Evolutionary conservation across 2,113 vertebrate genomes (phyloP).

Genomic region (Prolemur simus): DNA sequence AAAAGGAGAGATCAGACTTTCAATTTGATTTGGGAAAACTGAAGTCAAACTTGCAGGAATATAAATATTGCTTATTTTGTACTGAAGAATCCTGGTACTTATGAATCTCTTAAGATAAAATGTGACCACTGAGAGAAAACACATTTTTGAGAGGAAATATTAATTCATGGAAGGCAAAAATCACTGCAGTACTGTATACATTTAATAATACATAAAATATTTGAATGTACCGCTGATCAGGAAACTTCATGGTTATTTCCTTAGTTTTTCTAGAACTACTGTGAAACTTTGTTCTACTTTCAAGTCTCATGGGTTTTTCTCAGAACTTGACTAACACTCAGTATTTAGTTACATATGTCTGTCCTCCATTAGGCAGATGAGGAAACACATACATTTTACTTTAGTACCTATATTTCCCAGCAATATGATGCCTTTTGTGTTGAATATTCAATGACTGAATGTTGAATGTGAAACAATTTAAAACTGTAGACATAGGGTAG

Average conservation of each 20-base stretch:
- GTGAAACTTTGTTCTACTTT: background rate
- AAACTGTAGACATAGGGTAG: background rate
- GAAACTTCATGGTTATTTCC: background rate
- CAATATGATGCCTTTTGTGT: background rate
- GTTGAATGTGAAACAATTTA: background rate
- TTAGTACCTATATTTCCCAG: background rate
- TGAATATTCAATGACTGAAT: background rate
- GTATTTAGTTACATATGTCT: background rate
- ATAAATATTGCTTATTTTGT: constrained; percentile 62
- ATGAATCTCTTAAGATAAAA: constrained; percentile 17
- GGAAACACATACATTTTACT: background rate
- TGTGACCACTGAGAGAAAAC: background rate
- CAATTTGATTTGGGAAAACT: constrained; percentile 69
- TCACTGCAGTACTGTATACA: background rate
- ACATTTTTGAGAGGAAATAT: background rate
- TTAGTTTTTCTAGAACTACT: background rate
- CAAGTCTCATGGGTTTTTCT: background rate
- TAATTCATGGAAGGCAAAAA: background rate
- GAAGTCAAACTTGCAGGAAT: constrained; percentile 25
- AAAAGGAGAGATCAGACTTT: constrained; percentile 56
- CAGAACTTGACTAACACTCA: background rate
- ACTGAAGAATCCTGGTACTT: constrained; percentile 22
- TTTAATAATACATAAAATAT: background rate
- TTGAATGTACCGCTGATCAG: background rate
- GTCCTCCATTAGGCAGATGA: background rate